Percentiles rank a stretch among this genome's conserved stretches.
These are phyloP conservation scores for Bembecia ichneumoniformis DNA, from an alignment of 2,888 invertebrate genomes.

Conservation along the genomic window DNA sequence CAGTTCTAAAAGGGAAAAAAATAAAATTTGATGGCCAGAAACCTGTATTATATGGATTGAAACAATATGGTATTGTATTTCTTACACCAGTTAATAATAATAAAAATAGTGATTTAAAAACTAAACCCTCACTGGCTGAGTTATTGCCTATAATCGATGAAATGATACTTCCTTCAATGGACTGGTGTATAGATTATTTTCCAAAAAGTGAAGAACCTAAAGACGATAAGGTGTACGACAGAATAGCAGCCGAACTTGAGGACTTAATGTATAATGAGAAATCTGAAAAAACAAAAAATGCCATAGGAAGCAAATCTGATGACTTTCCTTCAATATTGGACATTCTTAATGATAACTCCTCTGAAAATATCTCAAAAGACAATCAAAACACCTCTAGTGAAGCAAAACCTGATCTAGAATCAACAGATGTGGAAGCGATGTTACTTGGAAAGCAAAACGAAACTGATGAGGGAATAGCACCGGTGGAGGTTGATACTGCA, in stretches of 20 bases:
- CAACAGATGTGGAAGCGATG: constrained; percentile 64
- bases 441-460: constrained; percentile 46
- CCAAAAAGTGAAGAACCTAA: constrained; percentile 54
- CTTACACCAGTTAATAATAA: constrained; percentile 32
- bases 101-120: constrained; percentile 29
- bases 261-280: constrained; percentile 61
- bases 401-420: constrained; percentile 43
- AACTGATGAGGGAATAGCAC: constrained; percentile 17
- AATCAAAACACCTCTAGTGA: constrained; percentile 30
- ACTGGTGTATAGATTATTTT: constrained; percentile 61
- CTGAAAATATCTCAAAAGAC: constrained; percentile 19
- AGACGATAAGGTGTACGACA: constrained; percentile 64
- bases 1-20: constrained; percentile 26
- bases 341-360: constrained; percentile 50
- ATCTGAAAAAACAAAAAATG: constrained; percentile 17
- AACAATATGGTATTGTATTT: constrained; percentile 55
- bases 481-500: constrained; percentile 44
- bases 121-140: constrained; percentile 36
- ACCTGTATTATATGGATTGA: constrained; percentile 22
- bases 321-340: constrained; percentile 67
- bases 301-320: constrained; percentile 34
- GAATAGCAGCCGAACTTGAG: constrained; percentile 65
- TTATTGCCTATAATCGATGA: constrained; percentile 43
- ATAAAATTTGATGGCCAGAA: constrained; percentile 21
- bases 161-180: constrained; percentile 48